Percentiles rank a stretch among this genome's conserved stretches.
Conservation (phyloP, 2,888 invertebrate genomes). For the Anthrax anthrax region DNA sequence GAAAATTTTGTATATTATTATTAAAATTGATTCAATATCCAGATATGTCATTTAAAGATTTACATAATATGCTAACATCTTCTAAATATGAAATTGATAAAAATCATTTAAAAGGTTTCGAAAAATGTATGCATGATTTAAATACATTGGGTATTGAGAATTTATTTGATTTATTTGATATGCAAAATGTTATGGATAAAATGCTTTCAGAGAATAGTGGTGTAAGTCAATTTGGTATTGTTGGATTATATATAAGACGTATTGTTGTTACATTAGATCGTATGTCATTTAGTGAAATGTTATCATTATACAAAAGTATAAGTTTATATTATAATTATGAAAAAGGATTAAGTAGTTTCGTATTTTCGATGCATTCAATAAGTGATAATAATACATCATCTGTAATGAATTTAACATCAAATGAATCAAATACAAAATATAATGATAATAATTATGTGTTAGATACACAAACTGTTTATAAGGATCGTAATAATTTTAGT, state of each 20-base stretch:
- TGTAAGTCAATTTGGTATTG: constrained; percentile 31
- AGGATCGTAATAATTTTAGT: constrained; percentile 36
- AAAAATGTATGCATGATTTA: constrained; percentile 41
- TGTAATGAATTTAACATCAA: background rate
- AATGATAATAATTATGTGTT: constrained; percentile 14
- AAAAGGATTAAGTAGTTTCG: constrained; percentile 26
- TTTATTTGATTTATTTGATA: constrained; percentile 50
- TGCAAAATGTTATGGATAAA: constrained; percentile 44
- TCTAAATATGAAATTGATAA: constrained; percentile 25
- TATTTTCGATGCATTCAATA: constrained; percentile 6
- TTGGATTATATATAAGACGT: constrained; percentile 68
- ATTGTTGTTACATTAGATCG: constrained; percentile 70
- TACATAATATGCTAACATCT: constrained; percentile 44
- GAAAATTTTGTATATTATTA: constrained; percentile 67
- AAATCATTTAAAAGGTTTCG: constrained; percentile 35
- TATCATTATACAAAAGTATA: constrained; percentile 56
- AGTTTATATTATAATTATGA: constrained; percentile 56
- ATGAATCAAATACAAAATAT: background rate
- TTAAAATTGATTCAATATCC: constrained; percentile 67
- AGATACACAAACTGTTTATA: constrained; percentile 17
- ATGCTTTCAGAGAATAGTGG: constrained; percentile 39
- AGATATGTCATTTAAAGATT: constrained; percentile 57
- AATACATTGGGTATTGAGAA: constrained; percentile 42
- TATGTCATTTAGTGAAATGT: constrained; percentile 70
- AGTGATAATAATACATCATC: background rate